Evolutionary conservation across 2,797 vertebrate genomes (phyloP), one percentile per base, ranked within the genome.

Genomic region (Falco berigora): DNA sequence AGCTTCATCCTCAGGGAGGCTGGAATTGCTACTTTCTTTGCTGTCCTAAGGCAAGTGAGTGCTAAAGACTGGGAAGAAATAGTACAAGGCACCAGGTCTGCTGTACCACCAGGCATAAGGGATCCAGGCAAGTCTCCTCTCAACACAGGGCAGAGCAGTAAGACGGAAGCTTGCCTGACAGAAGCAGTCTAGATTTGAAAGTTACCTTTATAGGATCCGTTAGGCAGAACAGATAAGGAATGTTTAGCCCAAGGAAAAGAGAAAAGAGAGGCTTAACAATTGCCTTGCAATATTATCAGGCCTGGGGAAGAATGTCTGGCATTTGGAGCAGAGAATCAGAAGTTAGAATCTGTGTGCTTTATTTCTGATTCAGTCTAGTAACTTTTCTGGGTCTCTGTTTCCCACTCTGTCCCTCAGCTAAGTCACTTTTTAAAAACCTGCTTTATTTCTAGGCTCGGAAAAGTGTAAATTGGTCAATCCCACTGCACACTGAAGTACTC

Each of bases 11-110:
- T 85, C 62, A 88, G 88, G 15, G 78, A 86, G 86, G 67, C 75
- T 92, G 82, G 92, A 94, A 86, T 53, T 68, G 55, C 46, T 77
- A 11, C 55, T 92, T 94, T 96, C 75, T 88, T 82, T 77, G 75
- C 86, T 88, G 46, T 80, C 14, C 50, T 72, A 78, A 83, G 46
- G 42, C 40, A 91, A 94, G 50, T 12, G 34, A 69, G 18, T 59
- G 42, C 46, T 88, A 36, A 73, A 76, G 49, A 36, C 34, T 22
- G 58, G 28, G 27, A 89, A 46, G 68, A 84, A 94, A 46, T 38
- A 56, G 53, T 53, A 62, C 34, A 87, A 96, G 49, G 52, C 53
- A 59, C 23, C 38, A 67, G 14, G 16, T 50, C 49, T 62, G 32
- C 27, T 64, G 22, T 61, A 74, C 7, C 88, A 53, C 42, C 81